These are phyloP conservation scores for Rhincodon typus DNA, from an alignment of 2,797 vertebrate genomes.

Conservation along the genomic window DNA sequence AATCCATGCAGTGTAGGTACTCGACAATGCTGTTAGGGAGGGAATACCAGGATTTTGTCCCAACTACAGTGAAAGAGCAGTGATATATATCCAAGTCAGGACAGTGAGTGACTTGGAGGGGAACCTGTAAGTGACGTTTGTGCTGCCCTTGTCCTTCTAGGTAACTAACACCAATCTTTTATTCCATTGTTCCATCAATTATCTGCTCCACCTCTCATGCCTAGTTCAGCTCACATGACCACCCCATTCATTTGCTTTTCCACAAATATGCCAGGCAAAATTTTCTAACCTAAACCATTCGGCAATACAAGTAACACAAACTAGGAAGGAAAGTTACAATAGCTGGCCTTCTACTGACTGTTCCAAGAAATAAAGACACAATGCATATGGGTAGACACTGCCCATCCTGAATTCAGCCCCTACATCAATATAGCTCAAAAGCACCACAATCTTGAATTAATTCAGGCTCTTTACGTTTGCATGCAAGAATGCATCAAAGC, in stretches of 20 bases:
- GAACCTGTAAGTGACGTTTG: no score
- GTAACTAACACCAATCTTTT: neutral
- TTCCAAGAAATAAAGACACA: neutral
- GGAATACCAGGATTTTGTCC: no score
- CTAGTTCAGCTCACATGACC: neutral
- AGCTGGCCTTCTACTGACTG: neutral
- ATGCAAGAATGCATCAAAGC: neutral
- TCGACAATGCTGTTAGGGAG: no score
- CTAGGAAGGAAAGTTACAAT: neutral
- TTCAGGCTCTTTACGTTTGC: neutral
- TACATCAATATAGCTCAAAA: neutral
- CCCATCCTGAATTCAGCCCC: neutral
- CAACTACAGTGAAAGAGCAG: no score
- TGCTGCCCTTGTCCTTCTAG: neutral
- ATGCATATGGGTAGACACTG: neutral
- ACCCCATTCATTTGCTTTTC: neutral
- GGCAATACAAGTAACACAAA: neutral
- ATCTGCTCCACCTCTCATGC: neutral
- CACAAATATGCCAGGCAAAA: neutral
- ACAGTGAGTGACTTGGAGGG: no score
- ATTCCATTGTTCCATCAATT: neutral
- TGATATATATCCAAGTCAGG: no score
- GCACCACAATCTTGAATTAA: neutral
- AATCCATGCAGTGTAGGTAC: no score
- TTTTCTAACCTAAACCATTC: neutral